phyloP scores from a whole-genome alignment of 2,797 vertebrate genomes.

The Rhabdophis nuchalis region DNA sequence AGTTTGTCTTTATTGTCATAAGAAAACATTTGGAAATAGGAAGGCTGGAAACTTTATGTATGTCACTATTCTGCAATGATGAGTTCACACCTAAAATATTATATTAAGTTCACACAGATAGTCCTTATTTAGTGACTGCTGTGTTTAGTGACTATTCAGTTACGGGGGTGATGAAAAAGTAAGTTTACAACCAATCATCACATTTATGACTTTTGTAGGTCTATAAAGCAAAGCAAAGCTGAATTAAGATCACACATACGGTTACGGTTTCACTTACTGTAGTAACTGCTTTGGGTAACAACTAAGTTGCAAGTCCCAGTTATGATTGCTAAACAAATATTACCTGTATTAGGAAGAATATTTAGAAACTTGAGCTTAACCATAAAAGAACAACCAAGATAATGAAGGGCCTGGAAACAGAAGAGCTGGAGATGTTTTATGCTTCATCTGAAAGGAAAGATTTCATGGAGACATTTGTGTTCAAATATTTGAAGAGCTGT shows the following conservation, averaged over 20 bases:
- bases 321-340: not conserved
- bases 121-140: not conserved
- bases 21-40: not conserved
- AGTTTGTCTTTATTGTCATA: not conserved
- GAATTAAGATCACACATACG: not conserved
- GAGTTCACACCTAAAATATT: not conserved
- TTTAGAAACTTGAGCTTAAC: not conserved
- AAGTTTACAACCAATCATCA: not conserved
- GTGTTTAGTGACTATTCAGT: not conserved
- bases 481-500: not conserved
- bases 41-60: not conserved
- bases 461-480: not conserved
- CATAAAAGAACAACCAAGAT: not conserved
- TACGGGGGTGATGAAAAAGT: not conserved
- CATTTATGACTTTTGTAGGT: not conserved
- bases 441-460: not conserved
- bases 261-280: not conserved
- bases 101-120: not conserved
- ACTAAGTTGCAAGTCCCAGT: not conserved
- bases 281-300: not conserved
- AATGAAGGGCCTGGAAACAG: not conserved
- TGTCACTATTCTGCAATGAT: not conserved
- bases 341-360: not conserved
- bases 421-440: not conserved
- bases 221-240: not conserved